Evolutionary conservation across 2,888 invertebrate genomes (phyloP), one percentile per base, ranked within the genome.

Genomic region (Ceriagrion tenellum): DNA sequence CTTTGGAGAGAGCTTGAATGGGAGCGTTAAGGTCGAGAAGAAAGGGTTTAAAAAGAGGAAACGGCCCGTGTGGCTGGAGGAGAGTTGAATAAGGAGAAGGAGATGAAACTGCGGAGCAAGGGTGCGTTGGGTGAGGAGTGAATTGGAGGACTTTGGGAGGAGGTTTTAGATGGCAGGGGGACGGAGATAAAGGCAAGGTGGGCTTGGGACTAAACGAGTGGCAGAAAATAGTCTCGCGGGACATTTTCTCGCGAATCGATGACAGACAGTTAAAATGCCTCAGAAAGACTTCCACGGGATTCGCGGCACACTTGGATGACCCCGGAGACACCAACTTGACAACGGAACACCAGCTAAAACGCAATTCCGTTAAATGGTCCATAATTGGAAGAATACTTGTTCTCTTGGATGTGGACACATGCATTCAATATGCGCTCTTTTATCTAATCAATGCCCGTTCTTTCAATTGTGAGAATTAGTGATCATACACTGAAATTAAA

Each of bases 111-210:
- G 18, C 0, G 4, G 40, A 20, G 12, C 18, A 20, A 59, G 30
- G 26, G 88, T 35, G 56, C 0, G 55, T 30, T 18, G 90, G 56
- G 90, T 18, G 35, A 55, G 30, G 56, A 59, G 90, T 20, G 35
- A 90, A 69, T n/a, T 18, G 69, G 59, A 59, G 59, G 59, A 2
- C 47, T n/a, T 59, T 1, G 59, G 12, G 59, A 59, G 13, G 59
- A 16, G 59, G 20, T 59, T 47, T 59, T 12, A 1, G 59, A 59
- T 59, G 59, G 47, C 47, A 47, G 47, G 47, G 69, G 69, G 81
- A 81, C n/a, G 35, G 35, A 81, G 81, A 81, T 81, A 81, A 81
- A 35, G 81, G 81, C 81, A 81, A 59, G 81, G 81, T 81, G 81
- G 35, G 81, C 81, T 81, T 81, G 6, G 81, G 81, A 26, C 16